Evolutionary conservation across 2,888 invertebrate species (phyloP).

Genomic region (Euclidia mi): DNA sequence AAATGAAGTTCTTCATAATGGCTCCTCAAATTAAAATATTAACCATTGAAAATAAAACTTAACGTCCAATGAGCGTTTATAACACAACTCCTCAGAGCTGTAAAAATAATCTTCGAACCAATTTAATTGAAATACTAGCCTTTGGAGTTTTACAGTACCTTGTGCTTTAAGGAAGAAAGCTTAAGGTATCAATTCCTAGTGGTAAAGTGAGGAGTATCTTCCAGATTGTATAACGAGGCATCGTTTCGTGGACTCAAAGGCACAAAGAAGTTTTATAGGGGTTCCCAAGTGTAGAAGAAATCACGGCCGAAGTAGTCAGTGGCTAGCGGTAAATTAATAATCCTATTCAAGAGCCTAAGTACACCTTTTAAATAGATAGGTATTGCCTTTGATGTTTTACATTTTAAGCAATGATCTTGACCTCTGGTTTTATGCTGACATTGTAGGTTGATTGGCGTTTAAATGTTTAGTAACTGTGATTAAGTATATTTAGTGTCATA

Average conservation of each 20-base stretch:
- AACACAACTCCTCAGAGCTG: not conserved
- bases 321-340: slow-evolving; percentile 25
- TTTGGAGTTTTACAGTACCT: not conserved
- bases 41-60: too few species aligned
- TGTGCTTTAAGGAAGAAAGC: not conserved
- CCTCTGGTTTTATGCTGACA: too few species aligned
- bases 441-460: too few species aligned
- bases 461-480: too few species aligned
- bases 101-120: slow-evolving; percentile 11
- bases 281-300: slow-evolving; percentile 7
- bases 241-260: slow-evolving; percentile 21
- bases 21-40: not conserved
- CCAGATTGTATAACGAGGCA: slow-evolving; percentile 29
- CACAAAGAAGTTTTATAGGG: slow-evolving; percentile 29
- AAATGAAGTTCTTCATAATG: too few species aligned
- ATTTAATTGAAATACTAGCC: slow-evolving; percentile 4
- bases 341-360: slow-evolving; percentile 7
- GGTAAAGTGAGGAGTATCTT: slow-evolving; percentile 2
- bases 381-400: too few species aligned
- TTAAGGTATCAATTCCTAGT: slow-evolving; percentile 11
- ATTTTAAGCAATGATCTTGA: too few species aligned
- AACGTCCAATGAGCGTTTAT: not conserved
- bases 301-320: slow-evolving; percentile 30
- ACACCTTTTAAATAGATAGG: not conserved
- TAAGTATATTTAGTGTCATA: too few species aligned